Conservation (phyloP, 2,888 invertebrate genomes). For the Dynastes hyllus region DNA sequence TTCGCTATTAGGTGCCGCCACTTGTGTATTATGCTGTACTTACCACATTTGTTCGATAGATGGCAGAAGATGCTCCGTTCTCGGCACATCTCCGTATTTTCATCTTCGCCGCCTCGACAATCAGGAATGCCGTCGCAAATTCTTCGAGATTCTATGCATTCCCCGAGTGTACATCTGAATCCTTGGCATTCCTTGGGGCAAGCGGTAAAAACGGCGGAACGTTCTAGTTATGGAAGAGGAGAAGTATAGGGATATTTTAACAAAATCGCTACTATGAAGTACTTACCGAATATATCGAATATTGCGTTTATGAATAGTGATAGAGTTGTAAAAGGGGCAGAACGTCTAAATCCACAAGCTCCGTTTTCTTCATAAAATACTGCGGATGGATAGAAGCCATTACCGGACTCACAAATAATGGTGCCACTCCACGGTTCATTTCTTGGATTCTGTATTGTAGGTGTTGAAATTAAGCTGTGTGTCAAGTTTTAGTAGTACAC, state of each 20-base stretch:
- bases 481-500: neutral
- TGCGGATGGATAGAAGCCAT: constrained; percentile 83
- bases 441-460: neutral
- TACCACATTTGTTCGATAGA: constrained; percentile 63
- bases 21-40: neutral
- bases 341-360: constrained; percentile 72
- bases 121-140: constrained; percentile 81
- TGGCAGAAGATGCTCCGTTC: constrained; percentile 60
- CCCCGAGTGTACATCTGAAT: constrained; percentile 80
- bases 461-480: neutral
- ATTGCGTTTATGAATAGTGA: constrained; percentile 74
- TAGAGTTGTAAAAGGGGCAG: constrained; percentile 73
- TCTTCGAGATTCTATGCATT: constrained; percentile 75
- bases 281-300: constrained; percentile 72
- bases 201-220: constrained; percentile 51
- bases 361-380: constrained; percentile 76
- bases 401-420: constrained; percentile 78
- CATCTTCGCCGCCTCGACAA: constrained; percentile 83
- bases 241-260: neutral
- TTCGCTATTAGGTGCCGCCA: neutral
- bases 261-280: neutral
- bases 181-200: constrained; percentile 73
- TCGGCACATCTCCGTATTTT: constrained; percentile 73
- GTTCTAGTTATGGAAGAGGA: neutral
- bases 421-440: constrained; percentile 77